These are phyloP conservation scores for Ciconia nigra DNA, from an alignment of 2,797 vertebrate genomes.

Conservation along the genomic window DNA sequence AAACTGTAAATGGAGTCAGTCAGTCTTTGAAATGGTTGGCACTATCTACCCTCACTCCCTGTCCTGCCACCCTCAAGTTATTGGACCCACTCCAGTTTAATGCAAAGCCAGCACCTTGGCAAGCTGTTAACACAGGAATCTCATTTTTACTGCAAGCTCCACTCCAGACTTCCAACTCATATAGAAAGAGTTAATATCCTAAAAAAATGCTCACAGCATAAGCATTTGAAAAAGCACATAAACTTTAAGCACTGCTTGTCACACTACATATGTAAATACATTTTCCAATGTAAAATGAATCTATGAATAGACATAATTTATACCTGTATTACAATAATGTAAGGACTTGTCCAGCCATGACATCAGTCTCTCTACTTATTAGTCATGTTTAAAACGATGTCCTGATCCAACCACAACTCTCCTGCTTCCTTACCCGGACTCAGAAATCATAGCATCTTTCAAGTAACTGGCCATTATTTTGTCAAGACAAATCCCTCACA, in stretches of 20 bases:
- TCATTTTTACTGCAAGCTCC: not conserved
- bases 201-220: not conserved
- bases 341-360: not conserved
- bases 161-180: not conserved
- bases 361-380: not conserved
- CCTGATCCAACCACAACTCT: not conserved
- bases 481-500: not conserved
- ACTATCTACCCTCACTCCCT: not conserved
- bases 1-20: not conserved
- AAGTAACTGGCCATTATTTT: not conserved
- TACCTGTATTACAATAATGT: accelerated
- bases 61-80: not conserved
- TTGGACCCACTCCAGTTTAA: not conserved
- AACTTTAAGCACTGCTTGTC: not conserved
- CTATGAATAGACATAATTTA: not conserved
- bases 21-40: not conserved
- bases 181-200: not conserved
- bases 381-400: not conserved
- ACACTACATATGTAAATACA: not conserved
- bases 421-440: not conserved
- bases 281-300: not conserved
- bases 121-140: not conserved
- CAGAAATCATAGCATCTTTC: not conserved
- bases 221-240: not conserved
- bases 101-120: not conserved